phyloP scores from a whole-genome alignment of 1,140 invertebrate genomes.

The Anastrepha obliqua region DNA sequence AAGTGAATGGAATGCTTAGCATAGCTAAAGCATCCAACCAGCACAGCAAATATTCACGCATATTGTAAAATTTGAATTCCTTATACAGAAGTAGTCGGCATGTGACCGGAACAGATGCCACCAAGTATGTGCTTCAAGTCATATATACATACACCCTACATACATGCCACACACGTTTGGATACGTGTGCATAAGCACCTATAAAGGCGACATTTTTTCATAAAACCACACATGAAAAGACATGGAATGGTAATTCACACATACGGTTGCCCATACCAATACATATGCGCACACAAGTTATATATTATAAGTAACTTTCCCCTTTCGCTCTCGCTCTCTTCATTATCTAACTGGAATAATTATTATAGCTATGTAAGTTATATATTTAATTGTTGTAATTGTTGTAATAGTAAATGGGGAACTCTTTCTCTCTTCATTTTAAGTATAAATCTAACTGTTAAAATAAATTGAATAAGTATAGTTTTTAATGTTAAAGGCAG shows the following conservation, averaged over 20 bases:
- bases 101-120: slow-evolving; percentile 49
- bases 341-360: too few species aligned
- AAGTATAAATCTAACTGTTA: too few species aligned
- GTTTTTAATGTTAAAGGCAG: too few species aligned
- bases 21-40: not conserved
- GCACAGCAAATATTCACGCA: not conserved
- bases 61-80: not conserved
- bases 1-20: not conserved
- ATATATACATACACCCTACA: not conserved
- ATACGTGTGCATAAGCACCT: too few species aligned
- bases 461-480: too few species aligned
- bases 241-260: not conserved
- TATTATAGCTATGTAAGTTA: too few species aligned
- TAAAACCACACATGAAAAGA: slow-evolving; percentile 9
- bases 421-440: too few species aligned
- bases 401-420: too few species aligned
- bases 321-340: too few species aligned
- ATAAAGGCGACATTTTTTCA: slow-evolving; percentile 30
- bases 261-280: not conserved
- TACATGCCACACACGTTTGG: not conserved
- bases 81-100: not conserved
- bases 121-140: not conserved
- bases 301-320: too few species aligned
- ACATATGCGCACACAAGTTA: not conserved
- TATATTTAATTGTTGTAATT: too few species aligned